phyloP scores from a whole-genome alignment of 2,113 vertebrate species.

The Diphyllodes magnificus region DNA sequence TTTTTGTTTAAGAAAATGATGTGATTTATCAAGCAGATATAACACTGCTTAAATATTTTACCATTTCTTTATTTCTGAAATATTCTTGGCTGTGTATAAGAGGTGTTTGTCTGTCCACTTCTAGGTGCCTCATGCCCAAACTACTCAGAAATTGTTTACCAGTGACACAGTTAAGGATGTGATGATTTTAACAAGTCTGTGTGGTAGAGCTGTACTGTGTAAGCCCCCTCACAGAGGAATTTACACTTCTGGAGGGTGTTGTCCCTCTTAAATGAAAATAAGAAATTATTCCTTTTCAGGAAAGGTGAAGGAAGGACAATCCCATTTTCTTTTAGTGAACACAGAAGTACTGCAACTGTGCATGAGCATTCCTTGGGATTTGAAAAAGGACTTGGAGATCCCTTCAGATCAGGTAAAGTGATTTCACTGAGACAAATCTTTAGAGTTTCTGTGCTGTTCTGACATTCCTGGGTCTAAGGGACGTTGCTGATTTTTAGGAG shows the following conservation, averaged over 20 bases:
- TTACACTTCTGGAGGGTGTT: background rate
- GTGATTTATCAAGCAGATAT: background rate
- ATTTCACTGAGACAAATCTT: background rate
- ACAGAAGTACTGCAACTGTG: background rate
- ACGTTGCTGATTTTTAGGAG: background rate
- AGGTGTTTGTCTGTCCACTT: background rate
- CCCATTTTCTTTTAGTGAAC: background rate
- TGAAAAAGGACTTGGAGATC: background rate
- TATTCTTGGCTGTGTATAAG: background rate
- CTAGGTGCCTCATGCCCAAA: background rate
- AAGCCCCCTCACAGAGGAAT: background rate
- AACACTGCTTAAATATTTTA: background rate
- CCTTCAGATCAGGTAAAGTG: background rate
- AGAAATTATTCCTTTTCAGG: background rate
- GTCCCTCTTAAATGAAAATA: background rate
- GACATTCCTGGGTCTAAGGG: background rate
- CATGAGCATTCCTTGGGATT: background rate
- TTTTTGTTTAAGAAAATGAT: background rate
- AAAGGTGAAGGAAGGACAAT: background rate
- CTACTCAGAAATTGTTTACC: background rate
- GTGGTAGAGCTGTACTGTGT: background rate
- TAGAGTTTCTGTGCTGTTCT: background rate
- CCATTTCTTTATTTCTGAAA: background rate
- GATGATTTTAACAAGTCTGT: background rate
- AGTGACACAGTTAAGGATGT: accelerated